These are phyloP conservation scores for Clangula hyemalis DNA, from an alignment of 2,797 vertebrate species.

Conservation along the genomic window DNA sequence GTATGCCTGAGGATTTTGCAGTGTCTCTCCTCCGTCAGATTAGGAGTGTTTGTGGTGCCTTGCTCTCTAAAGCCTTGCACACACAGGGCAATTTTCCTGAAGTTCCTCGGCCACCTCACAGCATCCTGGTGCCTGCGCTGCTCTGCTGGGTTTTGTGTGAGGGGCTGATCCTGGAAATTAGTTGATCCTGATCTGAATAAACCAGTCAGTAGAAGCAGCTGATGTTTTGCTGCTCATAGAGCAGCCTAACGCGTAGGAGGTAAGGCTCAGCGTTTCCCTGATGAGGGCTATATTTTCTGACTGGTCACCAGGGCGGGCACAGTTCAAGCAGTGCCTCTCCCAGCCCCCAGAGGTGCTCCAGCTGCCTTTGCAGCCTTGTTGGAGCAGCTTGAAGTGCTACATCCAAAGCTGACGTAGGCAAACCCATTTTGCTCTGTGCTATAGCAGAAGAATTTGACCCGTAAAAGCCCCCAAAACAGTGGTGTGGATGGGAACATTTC, in stretches of 20 bases:
- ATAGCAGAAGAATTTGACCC: background rate
- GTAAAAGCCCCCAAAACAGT: background rate
- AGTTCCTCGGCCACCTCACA: rapidly evolving
- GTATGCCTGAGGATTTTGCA: background rate
- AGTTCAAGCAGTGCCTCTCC: background rate
- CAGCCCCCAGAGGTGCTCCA: background rate
- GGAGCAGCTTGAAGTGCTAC: background rate
- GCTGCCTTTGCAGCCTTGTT: background rate
- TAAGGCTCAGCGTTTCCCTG: background rate
- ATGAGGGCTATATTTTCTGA: background rate
- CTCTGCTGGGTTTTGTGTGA: background rate
- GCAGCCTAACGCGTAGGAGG: rapidly evolving
- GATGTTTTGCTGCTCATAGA: background rate
- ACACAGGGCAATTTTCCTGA: background rate
- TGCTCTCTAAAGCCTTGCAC: background rate
- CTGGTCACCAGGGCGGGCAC: too few relatives aligned
- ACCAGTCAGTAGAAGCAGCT: background rate
- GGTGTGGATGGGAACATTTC: rapidly evolving
- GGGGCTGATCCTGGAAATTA: background rate
- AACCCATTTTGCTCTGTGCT: background rate
- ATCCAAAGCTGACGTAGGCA: background rate
- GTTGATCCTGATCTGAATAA: background rate
- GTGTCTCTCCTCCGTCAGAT: background rate
- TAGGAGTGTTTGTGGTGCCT: background rate
- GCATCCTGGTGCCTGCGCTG: background rate